Percentiles rank a stretch among this genome's conserved stretches.
Conservation (phyloP, 2,797 vertebrate species). For the Tenualosa ilisha region DNA sequence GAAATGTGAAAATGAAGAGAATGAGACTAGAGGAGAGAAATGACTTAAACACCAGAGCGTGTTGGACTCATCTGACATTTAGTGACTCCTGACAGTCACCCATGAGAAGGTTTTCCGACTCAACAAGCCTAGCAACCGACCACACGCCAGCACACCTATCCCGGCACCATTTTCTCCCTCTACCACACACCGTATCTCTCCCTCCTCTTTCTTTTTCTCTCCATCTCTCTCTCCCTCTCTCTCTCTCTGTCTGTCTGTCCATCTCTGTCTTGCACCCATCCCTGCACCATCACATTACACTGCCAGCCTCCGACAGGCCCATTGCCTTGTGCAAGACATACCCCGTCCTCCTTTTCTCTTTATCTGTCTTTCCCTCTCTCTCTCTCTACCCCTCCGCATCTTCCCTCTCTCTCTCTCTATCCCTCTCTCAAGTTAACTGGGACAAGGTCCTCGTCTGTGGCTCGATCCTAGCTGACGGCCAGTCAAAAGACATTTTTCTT, state of each 20-base stretch:
- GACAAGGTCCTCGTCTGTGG: background rate
- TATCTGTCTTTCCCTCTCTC: background rate
- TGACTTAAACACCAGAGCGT: background rate
- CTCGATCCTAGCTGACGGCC: slow-evolving; percentile 39
- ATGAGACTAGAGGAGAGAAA: background rate
- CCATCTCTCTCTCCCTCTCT: too few relatives aligned
- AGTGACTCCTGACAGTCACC: background rate
- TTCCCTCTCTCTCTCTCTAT: background rate
- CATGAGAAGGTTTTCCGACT: slow-evolving; percentile 13
- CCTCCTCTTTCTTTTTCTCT: too few relatives aligned
- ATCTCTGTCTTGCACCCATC: too few relatives aligned
- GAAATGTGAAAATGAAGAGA: background rate
- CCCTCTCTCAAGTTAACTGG: background rate
- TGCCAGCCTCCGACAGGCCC: background rate
- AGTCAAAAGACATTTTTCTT: slow-evolving; percentile 35
- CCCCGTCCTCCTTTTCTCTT: background rate
- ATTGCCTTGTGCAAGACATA: background rate
- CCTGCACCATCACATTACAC: background rate
- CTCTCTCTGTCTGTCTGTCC: too few relatives aligned
- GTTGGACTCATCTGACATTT: slow-evolving; percentile 10
- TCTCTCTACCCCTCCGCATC: background rate
- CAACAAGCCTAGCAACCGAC: background rate
- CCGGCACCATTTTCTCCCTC: background rate
- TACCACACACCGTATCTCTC: too few relatives aligned
- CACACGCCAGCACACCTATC: background rate